Conservation (phyloP, 2,888 invertebrate genomes). For the Harpalus rubripes region DNA sequence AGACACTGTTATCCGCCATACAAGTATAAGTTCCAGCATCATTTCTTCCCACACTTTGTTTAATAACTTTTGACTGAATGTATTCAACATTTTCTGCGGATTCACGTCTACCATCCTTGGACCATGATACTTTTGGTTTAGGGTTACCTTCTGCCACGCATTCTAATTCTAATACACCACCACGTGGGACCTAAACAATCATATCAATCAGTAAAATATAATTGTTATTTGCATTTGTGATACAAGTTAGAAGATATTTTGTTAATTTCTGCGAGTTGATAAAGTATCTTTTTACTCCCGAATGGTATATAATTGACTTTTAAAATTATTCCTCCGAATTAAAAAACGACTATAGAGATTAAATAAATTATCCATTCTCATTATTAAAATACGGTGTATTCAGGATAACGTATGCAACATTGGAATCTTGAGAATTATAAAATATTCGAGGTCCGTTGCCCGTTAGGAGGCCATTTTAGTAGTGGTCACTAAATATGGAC, state of each 20-base stretch:
- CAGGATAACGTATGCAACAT: too few relatives aligned
- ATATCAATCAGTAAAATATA: slow-evolving; percentile 8
- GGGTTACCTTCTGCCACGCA: slow-evolving; percentile 77
- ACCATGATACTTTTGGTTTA: slow-evolving; percentile 77
- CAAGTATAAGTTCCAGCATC: slow-evolving; percentile 78
- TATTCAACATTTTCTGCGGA: slow-evolving; percentile 68
- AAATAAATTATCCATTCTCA: too few relatives aligned
- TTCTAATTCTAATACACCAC: slow-evolving; percentile 75
- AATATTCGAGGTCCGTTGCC: too few relatives aligned
- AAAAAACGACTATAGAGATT: too few relatives aligned
- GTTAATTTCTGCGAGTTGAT: too few relatives aligned
- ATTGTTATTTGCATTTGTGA: background rate
- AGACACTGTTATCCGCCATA: slow-evolving; percentile 76
- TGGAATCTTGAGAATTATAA: too few relatives aligned
- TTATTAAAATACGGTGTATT: too few relatives aligned
- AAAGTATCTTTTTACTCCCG: too few relatives aligned
- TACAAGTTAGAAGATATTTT: slow-evolving; percentile 57
- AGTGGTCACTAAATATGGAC: too few relatives aligned
- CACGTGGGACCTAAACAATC: slow-evolving; percentile 69
- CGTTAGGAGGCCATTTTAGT: too few relatives aligned
- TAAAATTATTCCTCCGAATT: too few relatives aligned
- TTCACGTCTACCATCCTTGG: slow-evolving; percentile 71
- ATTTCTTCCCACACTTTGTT: slow-evolving; percentile 73
- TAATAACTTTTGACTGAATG: slow-evolving; percentile 74
- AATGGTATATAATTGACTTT: too few relatives aligned